phyloP scores from a whole-genome alignment of 1,140 invertebrate species.

The Tetramorium parvispinum region DNA sequence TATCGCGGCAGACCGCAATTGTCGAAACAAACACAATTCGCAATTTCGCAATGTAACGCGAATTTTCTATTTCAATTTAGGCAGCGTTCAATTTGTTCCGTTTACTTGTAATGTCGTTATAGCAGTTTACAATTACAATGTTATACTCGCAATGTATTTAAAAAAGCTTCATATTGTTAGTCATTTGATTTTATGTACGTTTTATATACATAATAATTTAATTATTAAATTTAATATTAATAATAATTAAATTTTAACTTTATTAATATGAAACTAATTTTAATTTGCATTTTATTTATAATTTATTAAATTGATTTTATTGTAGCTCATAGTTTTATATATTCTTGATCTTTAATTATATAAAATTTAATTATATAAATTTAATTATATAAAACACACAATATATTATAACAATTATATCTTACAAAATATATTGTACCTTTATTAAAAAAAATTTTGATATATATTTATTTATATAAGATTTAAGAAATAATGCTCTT shows the following conservation, averaged over 20 bases:
- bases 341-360: not conserved
- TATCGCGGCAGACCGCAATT: constrained; percentile 51
- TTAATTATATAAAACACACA: not conserved
- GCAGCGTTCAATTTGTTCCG: constrained; percentile 32
- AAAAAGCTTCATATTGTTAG: not conserved
- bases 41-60: constrained; percentile 42
- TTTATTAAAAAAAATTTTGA: not conserved
- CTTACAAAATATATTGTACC: not conserved
- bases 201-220: not conserved
- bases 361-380: constrained; percentile 1
- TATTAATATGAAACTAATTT: not conserved
- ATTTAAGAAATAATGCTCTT: constrained; percentile 5
- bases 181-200: not conserved
- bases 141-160: not conserved
- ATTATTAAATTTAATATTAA: not conserved
- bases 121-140: constrained; percentile 6
- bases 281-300: not conserved
- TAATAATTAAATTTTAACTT: not conserved
- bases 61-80: constrained; percentile 54
- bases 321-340: not conserved
- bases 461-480: not conserved
- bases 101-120: constrained; percentile 26
- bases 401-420: not conserved
- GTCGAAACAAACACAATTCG: constrained; percentile 42
- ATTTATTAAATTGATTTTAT: not conserved